phyloP scores from a whole-genome alignment of 2,888 invertebrate genomes.

The Morpho deidamia region DNA sequence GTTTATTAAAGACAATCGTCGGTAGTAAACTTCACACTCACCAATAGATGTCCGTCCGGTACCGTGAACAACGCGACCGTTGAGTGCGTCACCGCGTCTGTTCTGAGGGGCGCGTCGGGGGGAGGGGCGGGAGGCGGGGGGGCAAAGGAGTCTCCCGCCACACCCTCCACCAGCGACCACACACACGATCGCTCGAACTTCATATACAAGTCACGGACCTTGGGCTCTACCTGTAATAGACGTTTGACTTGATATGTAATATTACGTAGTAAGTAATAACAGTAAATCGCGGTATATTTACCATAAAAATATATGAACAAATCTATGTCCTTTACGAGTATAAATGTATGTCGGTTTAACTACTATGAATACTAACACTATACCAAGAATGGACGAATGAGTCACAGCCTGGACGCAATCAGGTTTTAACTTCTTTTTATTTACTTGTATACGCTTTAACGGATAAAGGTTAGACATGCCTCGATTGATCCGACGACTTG shows the following conservation, averaged over 20 bases:
- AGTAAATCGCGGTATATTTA: too few species aligned
- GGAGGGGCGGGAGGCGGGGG: conserved; percentile 39
- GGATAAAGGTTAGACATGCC: conserved; percentile 7
- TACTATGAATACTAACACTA: neutral
- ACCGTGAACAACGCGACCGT: conserved; percentile 48
- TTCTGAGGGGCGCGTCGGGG: conserved; percentile 31
- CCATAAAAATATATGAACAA: neutral
- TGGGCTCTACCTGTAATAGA: conserved; percentile 52
- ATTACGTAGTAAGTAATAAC: too few species aligned
- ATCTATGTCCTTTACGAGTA: too few species aligned
- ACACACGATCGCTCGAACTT: conserved; percentile 90
- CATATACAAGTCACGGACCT: conserved; percentile 84
- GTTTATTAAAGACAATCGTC: too few species aligned
- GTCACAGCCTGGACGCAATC: conserved; percentile 9
- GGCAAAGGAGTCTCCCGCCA: conserved; percentile 64
- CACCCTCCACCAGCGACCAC: conserved; percentile 86
- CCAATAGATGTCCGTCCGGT: conserved; percentile 49
- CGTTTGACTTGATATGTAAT: too few species aligned
- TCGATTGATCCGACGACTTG: conserved; percentile 6
- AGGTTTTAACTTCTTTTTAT: conserved; percentile 13
- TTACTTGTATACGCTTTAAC: conserved; percentile 9
- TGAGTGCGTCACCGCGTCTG: conserved; percentile 30
- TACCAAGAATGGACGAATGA: conserved; percentile 12
- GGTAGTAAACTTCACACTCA: conserved; percentile 24
- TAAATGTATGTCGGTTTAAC: neutral